These are phyloP conservation scores for Siniperca scherzeri DNA, from an alignment of 2,797 vertebrate species.

Conservation along the genomic window DNA sequence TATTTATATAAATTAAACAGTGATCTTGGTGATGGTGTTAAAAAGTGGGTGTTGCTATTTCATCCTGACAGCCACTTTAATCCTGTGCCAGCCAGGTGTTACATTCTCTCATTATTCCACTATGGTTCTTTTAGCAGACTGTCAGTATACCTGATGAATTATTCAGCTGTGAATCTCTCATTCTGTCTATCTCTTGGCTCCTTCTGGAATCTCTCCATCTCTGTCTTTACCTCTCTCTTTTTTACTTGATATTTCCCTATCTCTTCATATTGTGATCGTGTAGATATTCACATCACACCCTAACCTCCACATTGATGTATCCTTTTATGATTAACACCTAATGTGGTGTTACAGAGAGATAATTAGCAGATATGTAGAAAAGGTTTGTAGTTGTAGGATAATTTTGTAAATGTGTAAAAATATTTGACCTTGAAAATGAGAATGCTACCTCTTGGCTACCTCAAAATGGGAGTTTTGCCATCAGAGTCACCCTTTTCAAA, in stretches of 20 bases:
- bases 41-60: background rate
- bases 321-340: background rate
- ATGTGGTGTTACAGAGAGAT: background rate
- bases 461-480: background rate
- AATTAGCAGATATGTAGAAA: background rate
- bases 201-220: slow-evolving; percentile 22
- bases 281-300: background rate
- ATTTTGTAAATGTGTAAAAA: background rate
- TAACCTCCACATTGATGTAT: background rate
- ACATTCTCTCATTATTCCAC: slow-evolving; percentile 21
- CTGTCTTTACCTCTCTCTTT: background rate
- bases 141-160: slow-evolving; percentile 29
- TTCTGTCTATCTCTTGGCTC: background rate
- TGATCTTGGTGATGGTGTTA: background rate
- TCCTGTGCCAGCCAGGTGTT: slow-evolving; percentile 16
- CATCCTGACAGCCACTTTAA: background rate
- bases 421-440: background rate
- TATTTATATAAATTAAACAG: background rate
- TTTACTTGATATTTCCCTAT: background rate
- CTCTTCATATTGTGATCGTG: background rate
- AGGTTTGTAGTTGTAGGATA: background rate
- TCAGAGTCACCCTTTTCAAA: background rate
- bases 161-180: slow-evolving; percentile 33
- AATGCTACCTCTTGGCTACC: background rate
- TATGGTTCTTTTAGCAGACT: slow-evolving; percentile 5